Percentiles rank a stretch among this genome's conserved stretches.
phyloP scores from a whole-genome alignment of 2,797 vertebrate species.

The Coranthus polyacanthus region DNA sequence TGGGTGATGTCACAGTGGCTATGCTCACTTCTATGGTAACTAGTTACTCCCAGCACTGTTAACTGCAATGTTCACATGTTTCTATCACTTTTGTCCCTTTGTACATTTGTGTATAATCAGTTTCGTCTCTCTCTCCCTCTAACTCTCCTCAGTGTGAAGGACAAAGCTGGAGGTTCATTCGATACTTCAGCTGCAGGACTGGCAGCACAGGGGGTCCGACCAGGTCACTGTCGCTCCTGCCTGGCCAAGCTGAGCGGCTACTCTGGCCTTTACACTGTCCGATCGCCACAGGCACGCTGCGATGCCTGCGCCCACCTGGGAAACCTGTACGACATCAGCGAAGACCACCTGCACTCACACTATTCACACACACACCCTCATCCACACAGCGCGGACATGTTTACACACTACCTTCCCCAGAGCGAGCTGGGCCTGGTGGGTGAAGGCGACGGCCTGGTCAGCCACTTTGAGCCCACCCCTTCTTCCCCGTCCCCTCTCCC shows the following conservation, averaged over 20 bases:
- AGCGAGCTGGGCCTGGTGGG: conserved; percentile 83
- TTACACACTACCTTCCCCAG: conserved; percentile 86
- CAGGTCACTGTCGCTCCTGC: conserved; percentile 96
- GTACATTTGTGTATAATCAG: conserved; percentile 13
- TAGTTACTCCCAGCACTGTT: too few relatives aligned
- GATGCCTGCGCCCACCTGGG: conserved; percentile 93
- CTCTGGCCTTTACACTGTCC: conserved; percentile 91
- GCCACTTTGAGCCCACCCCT: conserved; percentile 88
- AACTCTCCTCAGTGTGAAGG: conserved; percentile 78
- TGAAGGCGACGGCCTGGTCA: conserved; percentile 91
- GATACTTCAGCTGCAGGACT: conserved; percentile 46
- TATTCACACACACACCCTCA: conserved; percentile 71
- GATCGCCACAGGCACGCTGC: conserved; percentile 93
- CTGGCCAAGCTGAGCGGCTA: conserved; percentile 93
- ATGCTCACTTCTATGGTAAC: too few relatives aligned
- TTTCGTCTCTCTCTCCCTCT: conserved; percentile 33
- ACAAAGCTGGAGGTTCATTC: conserved; percentile 75
- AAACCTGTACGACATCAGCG: conserved; percentile 97
- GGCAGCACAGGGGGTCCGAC: conserved; percentile 65
- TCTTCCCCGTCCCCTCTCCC: conserved; percentile 71
- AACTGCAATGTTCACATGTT: not conserved
- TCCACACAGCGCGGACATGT: conserved; percentile 80
- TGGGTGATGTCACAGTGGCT: too few relatives aligned
- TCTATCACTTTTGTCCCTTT: not conserved
- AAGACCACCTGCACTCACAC: conserved; percentile 93